Evolutionary conservation across 53 echinoderm and acorn worm species (phyloP), one percentile per base, ranked within the genome.

Genomic region (Antedon mediterranea): DNA sequence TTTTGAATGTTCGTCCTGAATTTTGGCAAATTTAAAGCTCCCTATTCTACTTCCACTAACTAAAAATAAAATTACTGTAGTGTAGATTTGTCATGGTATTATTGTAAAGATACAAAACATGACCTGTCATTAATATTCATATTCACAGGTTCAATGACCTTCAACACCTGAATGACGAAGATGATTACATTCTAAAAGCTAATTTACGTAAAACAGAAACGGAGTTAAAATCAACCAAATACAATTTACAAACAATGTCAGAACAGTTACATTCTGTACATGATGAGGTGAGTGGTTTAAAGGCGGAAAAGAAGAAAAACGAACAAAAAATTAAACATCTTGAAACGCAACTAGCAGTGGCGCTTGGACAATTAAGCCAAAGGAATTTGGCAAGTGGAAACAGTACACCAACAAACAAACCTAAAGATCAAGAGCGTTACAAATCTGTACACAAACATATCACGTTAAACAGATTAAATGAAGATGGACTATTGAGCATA

Each of bases 181-280:
- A 93, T 29, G 93, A 93, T 71, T 93, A 90, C 78, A 90, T 90
- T 33, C 74, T 93, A n/a, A 93, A 93, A 34, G 85, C 85, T 32
- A 93, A 93, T 74, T 71, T 93, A 23, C 74, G 85, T 57, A 90
- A 88, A 80, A 90, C 88, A 43, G 90, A 93, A 75, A 72, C 72
- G 27, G 83, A 93, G 26, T 86, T 93, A 15, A 80, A 83, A 71
- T 71, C 83, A 74, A 43, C 84, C 28, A 84, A 90, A 30, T 72
- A 88, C 31, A 78, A 72, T 31, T 32, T 83, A 28, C 73, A 72
- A 14, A 27, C 74, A 34, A 79, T 30, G 28, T 76, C 80, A 33
- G 74, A 30, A 71, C 71, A 87, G 73, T 30, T 81, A 34, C 33
- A 72, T 37, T 33, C 43, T 28, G 37, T 84, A n/a, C 83, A 30